A percentile compares a stretch with the other conserved stretches of the same genome.
Conservation (phyloP, 1,140 invertebrate species). For the Aculops lycopersici region DNA sequence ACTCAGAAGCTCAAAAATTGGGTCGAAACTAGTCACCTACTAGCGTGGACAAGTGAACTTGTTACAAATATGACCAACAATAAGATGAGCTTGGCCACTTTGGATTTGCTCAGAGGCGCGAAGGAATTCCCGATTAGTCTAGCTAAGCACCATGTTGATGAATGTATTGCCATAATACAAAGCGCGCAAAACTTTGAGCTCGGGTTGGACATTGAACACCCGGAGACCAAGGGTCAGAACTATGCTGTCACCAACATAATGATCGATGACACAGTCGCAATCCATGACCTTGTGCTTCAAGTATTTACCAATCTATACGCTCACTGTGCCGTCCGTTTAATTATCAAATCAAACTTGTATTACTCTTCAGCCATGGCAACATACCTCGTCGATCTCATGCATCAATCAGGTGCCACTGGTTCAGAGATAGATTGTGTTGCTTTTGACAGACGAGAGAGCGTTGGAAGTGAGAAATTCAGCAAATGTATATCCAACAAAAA, state of each 20-base stretch:
- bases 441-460: neutral
- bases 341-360: neutral
- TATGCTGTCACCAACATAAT: neutral
- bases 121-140: neutral
- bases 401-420: neutral
- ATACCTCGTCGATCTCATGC: neutral
- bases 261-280: neutral
- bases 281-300: neutral
- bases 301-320: neutral
- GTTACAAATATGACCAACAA: neutral
- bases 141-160: neutral
- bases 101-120: neutral
- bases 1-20: too few relatives aligned
- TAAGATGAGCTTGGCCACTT: neutral
- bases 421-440: neutral
- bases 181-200: neutral
- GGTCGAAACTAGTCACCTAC: neutral
- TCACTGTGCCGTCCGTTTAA: neutral
- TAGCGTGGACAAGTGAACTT: neutral
- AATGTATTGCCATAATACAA: neutral
- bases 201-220: neutral
- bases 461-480: neutral
- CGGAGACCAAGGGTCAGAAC: neutral
- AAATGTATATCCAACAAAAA: neutral
- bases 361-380: neutral